Conservation (phyloP, 2,113 vertebrate species). For the Camelus dromedarius region DNA sequence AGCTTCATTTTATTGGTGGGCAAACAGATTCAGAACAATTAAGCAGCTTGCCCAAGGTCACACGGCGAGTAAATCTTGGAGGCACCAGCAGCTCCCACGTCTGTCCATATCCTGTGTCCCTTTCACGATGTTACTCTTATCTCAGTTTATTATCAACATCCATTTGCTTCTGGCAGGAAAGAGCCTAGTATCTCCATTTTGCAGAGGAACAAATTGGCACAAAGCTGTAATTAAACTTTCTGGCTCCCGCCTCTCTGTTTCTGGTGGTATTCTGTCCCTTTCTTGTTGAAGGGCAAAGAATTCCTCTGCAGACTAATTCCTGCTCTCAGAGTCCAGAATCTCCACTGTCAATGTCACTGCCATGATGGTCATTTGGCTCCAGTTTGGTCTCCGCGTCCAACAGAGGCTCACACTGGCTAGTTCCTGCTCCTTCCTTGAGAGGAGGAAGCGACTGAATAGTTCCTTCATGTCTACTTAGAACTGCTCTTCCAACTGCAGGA, state of each 20-base stretch:
- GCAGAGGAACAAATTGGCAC: neutral
- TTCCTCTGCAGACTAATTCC: neutral
- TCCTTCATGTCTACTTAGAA: neutral
- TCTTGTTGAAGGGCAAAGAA: neutral
- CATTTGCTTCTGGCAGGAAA: neutral
- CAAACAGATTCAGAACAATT: neutral
- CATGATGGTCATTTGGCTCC: neutral
- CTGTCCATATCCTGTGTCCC: neutral
- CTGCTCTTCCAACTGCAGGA: neutral
- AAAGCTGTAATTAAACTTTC: neutral
- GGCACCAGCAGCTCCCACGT: too few relatives aligned
- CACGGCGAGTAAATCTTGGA: neutral
- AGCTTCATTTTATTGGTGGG: neutral
- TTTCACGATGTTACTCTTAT: neutral
- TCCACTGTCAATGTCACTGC: neutral
- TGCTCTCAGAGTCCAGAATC: neutral
- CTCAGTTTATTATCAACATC: neutral
- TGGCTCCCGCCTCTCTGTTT: neutral
- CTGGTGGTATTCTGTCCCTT: neutral
- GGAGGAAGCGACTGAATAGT: neutral
- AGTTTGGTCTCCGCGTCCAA: fast-evolving
- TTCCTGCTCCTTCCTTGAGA: neutral
- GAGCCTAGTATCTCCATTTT: neutral
- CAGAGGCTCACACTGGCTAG: neutral
- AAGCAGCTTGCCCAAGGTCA: neutral